phyloP scores from a whole-genome alignment of 2,113 vertebrate genomes.

The Sebastes schlegelii region DNA sequence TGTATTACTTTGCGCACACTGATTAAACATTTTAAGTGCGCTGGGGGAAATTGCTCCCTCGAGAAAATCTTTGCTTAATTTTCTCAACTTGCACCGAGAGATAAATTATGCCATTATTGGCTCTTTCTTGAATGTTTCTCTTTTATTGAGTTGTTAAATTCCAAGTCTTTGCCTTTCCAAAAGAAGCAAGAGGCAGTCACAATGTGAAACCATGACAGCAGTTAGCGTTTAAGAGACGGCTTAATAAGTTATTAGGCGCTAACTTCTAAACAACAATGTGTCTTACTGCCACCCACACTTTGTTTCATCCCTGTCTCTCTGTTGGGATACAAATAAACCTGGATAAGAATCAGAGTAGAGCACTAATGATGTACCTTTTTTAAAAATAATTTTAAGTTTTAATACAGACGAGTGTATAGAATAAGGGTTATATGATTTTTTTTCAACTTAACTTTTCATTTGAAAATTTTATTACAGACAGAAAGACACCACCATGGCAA shows the following conservation, averaged over 20 bases:
- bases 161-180: not conserved
- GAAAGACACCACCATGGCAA: conserved; percentile 55
- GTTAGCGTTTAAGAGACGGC: conserved; percentile 15
- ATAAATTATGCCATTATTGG: conserved; percentile 7
- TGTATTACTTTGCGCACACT: conserved; percentile 34
- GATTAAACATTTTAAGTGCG: conserved; percentile 21
- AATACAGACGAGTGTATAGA: not conserved
- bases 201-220: conserved; percentile 36
- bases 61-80: conserved; percentile 4
- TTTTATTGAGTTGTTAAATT: conserved; percentile 28
- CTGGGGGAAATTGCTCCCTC: not conserved
- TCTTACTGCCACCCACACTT: conserved; percentile 28
- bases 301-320: conserved; percentile 11
- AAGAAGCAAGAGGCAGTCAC: conserved; percentile 12
- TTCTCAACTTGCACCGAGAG: conserved; percentile 23
- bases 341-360: not conserved
- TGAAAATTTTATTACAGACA: conserved; percentile 72
- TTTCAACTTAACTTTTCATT: conserved; percentile 37
- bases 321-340: conserved; percentile 23
- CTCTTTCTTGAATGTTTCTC: conserved; percentile 2
- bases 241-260: conserved; percentile 37
- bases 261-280: conserved; percentile 23
- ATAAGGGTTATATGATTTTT: not conserved
- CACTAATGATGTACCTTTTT: not conserved
- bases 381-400: not conserved